Conservation (phyloP, 2,888 invertebrate genomes). For the Apamea sordens region DNA sequence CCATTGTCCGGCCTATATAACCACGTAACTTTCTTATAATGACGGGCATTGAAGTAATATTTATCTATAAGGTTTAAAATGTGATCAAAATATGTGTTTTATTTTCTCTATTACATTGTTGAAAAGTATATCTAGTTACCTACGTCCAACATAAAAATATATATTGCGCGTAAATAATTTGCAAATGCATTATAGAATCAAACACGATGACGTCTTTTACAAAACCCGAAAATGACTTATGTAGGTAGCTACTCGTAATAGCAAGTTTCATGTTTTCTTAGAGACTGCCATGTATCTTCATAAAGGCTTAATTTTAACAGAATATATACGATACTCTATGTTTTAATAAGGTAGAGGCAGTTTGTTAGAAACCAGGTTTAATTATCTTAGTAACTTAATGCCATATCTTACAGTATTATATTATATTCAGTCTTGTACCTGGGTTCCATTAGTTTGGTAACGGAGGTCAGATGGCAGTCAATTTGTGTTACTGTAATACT, state of each 20-base stretch:
- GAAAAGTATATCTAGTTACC: neutral
- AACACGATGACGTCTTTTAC: neutral
- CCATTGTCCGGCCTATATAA: slow-evolving; percentile 22
- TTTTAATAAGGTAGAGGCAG: slow-evolving; percentile 49
- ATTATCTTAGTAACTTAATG: slow-evolving; percentile 47
- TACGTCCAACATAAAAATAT: neutral
- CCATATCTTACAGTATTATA: slow-evolving; percentile 35
- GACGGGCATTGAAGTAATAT: neutral
- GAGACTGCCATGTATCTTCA: slow-evolving; percentile 26
- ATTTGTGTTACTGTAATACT: slow-evolving; percentile 4
- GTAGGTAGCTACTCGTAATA: slow-evolving; percentile 5
- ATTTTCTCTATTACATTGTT: neutral
- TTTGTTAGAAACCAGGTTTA: slow-evolving; percentile 53
- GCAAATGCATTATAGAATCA: neutral
- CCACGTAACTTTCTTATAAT: slow-evolving; percentile 1
- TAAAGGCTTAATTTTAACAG: slow-evolving; percentile 40
- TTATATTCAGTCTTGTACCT: slow-evolving; percentile 37
- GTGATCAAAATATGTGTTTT: too few species aligned
- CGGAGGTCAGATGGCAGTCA: slow-evolving; percentile 18
- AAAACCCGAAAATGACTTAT: slow-evolving; percentile 5
- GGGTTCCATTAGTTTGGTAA: slow-evolving; percentile 17
- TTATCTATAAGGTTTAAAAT: neutral
- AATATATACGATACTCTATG: slow-evolving; percentile 41
- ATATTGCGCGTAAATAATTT: neutral
- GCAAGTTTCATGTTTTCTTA: slow-evolving; percentile 28